Percentiles rank a stretch among this genome's conserved stretches.
phyloP scores from a whole-genome alignment of 2,113 vertebrate species.

The Geococcyx californianus region DNA sequence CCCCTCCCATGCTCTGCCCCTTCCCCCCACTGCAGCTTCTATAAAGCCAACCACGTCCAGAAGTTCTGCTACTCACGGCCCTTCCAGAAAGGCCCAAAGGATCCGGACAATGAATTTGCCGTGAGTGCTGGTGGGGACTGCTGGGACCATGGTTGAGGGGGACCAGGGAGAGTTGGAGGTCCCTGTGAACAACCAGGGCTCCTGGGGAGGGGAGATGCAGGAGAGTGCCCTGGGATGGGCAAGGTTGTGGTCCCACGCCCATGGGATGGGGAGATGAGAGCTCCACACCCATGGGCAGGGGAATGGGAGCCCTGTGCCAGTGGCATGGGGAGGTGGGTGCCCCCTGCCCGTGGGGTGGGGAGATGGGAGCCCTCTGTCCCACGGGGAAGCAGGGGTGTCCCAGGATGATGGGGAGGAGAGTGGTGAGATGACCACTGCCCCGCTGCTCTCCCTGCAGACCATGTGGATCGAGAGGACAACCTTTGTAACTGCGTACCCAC shows the following conservation, averaged over 20 bases:
- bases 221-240: not conserved
- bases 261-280: not conserved
- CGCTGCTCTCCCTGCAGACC: not conserved
- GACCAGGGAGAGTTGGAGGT: too few relatives aligned
- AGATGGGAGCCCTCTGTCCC: not conserved
- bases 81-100: conserved; percentile 57
- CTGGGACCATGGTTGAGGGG: not conserved
- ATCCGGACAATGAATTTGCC: conserved; percentile 67
- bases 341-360: not conserved
- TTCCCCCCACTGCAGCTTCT: conserved; percentile 44
- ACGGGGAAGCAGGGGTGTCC: not conserved
- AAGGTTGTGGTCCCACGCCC: too few relatives aligned
- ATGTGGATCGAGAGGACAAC: conserved; percentile 67
- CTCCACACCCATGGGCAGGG: too few relatives aligned
- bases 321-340: not conserved
- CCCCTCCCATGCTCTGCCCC: not conserved
- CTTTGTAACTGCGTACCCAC: conserved; percentile 60
- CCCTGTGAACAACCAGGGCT: not conserved
- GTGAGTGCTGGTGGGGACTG: not conserved
- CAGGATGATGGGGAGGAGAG: not conserved
- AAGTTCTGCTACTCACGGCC: conserved; percentile 67
- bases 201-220: not conserved
- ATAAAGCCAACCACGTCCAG: conserved; percentile 58
- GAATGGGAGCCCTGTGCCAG: too few relatives aligned
- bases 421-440: not conserved